Conservation (phyloP, 1,140 invertebrate genomes). For the Drosophila hydei region DNA sequence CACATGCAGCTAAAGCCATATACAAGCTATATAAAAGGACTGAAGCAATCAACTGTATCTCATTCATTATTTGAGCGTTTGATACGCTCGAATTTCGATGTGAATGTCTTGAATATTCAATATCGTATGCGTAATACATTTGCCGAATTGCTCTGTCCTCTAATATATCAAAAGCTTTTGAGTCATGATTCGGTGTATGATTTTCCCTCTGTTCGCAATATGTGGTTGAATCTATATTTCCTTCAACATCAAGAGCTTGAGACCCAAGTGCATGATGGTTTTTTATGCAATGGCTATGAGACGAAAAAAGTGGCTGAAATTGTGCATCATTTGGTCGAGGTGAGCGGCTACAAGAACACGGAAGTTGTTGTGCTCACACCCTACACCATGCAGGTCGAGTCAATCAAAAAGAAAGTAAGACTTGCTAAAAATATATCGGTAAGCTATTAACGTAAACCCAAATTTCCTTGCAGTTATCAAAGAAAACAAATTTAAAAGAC, state of each 20-base stretch:
- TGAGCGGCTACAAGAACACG: constrained; percentile 2
- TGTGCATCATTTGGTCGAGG: constrained; percentile 8
- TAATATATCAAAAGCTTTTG: constrained; percentile 86
- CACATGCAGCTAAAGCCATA: constrained; percentile 89
- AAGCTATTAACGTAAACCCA: not conserved
- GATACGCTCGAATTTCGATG: constrained; percentile 86
- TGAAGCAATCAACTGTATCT: constrained; percentile 67
- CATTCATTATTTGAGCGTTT: constrained; percentile 90
- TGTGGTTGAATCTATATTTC: constrained; percentile 86
- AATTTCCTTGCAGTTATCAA: constrained; percentile 83
- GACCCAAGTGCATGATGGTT: not conserved
- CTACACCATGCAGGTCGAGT: constrained; percentile 86
- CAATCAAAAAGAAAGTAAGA: constrained; percentile 28
- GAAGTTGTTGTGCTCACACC: constrained; percentile 87
- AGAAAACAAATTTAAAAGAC: constrained; percentile 85
- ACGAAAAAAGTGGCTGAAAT: constrained; percentile 6
- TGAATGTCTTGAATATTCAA: constrained; percentile 86
- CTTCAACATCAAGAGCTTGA: constrained; percentile 18
- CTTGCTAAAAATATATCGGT: not conserved
- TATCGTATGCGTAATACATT: constrained; percentile 89
- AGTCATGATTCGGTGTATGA: constrained; percentile 85
- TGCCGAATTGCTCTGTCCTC: constrained; percentile 85
- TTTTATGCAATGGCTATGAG: constrained; percentile 14
- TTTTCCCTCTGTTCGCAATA: constrained; percentile 85
- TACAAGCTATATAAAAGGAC: constrained; percentile 83